Base-by-base conservation (phyloP, 2,113 vertebrate genomes). In the Dolichallabes microphthalmus region DNA sequence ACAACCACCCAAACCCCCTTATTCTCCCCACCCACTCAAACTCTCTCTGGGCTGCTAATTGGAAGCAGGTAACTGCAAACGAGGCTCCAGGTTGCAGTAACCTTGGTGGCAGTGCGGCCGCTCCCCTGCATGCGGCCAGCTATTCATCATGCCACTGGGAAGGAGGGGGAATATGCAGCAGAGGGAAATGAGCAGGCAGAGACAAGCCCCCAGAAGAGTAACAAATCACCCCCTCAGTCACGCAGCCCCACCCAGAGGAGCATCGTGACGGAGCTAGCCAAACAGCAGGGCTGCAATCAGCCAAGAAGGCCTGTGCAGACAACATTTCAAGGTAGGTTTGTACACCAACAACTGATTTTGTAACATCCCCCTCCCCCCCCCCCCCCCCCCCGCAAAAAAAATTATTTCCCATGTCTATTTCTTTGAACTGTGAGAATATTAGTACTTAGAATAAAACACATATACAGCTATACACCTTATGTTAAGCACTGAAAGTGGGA, bases 21-120 rank as follows among this genome's bases (percentile, higher is more conserved):
- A 61, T 76, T 55, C 88, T 75, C 71, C 61, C 61, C 27, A 88
- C 87, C 55, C 17, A n/a, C 71, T 73, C 85, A 74, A 25, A 0
- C 82, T 86, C 87, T 83, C 87, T 87, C 80, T 85, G 82, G 82
- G 14, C 80, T 86, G 85, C 92, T 94, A 93, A 95, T 94, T 94
- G 94, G 92, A 93, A 88, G 89, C 90, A 93, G 93, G 93, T 93
- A 94, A 90, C 89, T 90, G 88, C 91, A 91, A 91, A 93, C 90
- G 90, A 90, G 75, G 90, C 87, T 91, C 91, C 90, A 92, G 94
- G 94, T 93, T 94, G 94, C 92, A 35, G 92, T 95, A 94, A 95
- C 94, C 94, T 95, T 95, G 94, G 92, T 93, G 92, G 93, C 85
- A 91, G 92, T 91, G 91, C 89, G 90, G 89, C 93, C 92, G 92